These are phyloP conservation scores for Psophia crepitans DNA, from an alignment of 2,113 vertebrate genomes.

Conservation along the genomic window DNA sequence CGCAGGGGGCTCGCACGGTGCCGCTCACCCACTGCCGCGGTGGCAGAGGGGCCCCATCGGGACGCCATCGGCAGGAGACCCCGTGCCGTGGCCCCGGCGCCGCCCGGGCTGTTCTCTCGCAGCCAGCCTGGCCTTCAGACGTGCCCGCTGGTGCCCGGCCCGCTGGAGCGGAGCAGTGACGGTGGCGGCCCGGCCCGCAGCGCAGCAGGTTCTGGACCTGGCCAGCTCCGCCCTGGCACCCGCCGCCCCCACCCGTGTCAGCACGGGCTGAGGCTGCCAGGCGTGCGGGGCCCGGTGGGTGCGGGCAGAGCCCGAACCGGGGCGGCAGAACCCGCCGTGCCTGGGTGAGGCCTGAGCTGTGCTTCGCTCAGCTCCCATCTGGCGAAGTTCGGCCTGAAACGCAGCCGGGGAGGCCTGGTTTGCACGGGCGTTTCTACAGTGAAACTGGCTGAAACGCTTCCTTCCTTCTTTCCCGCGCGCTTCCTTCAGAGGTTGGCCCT, in stretches of 20 bases:
- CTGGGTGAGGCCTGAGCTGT: background rate
- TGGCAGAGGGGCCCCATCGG: fast-evolving
- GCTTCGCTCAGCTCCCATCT: background rate
- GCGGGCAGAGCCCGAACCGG: background rate
- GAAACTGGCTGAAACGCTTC: background rate
- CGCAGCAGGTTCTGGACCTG: background rate
- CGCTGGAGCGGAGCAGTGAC: background rate
- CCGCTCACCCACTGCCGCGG: fast-evolving
- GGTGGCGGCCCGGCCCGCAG: fast-evolving
- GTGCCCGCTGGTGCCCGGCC: fast-evolving
- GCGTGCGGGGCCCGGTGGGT: background rate
- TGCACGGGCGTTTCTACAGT: background rate
- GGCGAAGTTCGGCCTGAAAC: background rate
- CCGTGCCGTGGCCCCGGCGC: fast-evolving
- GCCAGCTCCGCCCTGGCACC: background rate
- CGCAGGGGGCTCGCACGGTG: fast-evolving
- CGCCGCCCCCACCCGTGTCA: background rate
- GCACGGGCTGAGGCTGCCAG: background rate
- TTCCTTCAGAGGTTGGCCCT: background rate
- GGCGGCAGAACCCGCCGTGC: background rate
- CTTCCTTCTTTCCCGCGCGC: no score
- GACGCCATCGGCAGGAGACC: background rate
- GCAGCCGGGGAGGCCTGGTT: fast-evolving
- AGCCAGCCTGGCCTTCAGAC: background rate
- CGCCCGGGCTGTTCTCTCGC: fast-evolving